Base-by-base conservation (phyloP, 2,113 vertebrate genomes). In the Cromileptes altivelis region DNA sequence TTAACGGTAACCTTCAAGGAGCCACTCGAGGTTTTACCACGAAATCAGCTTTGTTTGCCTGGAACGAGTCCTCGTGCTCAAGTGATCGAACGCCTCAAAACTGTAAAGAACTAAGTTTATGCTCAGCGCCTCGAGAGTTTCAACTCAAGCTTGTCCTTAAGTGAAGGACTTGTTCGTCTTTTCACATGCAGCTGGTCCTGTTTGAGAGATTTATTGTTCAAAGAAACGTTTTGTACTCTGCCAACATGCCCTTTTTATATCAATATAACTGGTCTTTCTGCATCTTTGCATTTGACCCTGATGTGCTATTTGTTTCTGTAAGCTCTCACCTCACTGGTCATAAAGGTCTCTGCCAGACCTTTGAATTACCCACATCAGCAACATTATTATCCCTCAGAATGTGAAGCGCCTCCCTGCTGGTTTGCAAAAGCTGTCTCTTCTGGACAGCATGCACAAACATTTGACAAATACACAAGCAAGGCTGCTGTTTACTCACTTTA, bases 1-100 rank as follows among this genome's bases (percentile, higher is more conserved):
- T 95, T 94, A 95, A 84, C 75, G 11, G 85, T 93, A 93, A 94
- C 94, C 93, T 95, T 94, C 93, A 91, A 63, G 84, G 70, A 88
- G 77, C 86, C 86, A 90, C 90, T 90, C 10, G 58, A 90, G 84
- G 70, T 87, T 88, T 90, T 77, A 52, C 72, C 79, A 71, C 17
- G 21, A 78, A 86, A 86, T 67, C 82, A 40, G 72, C 81, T 85
- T 85, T 78, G 88, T 91, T 91, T 91, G 81, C 71, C 72, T 75
- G 77, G 60, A 88, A 85, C 40, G 19, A 71, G 80, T 68, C 57
- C 71, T 76, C 2, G 10, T 70, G 82, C 13, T 91, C n/a, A 49
- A 67, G 53, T 68, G 70, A 82, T 30, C 63, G 62, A 85, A 77
- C 10, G 18, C 30, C 70, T 81, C n/a, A 3, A 80, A 86, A 78